A percentile compares a stretch with the other conserved stretches of the same genome.
Conservation (phyloP, 2,797 vertebrate genomes). For the Galagoides demidoff region DNA sequence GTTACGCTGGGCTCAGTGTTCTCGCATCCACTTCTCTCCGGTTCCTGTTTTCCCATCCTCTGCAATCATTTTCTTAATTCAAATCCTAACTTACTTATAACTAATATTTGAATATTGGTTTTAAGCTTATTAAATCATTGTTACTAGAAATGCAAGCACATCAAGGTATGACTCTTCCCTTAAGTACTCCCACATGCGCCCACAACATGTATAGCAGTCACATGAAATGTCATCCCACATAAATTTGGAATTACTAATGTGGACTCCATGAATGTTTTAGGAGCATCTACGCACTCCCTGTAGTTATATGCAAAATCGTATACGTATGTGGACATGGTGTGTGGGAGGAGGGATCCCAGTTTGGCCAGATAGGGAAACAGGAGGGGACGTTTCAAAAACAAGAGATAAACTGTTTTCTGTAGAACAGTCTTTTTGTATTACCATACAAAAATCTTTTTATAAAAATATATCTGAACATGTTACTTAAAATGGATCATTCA, state of each 20-base stretch:
- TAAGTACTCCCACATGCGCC: too few species aligned
- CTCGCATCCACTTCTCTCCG: too few species aligned
- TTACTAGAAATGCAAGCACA: too few species aligned
- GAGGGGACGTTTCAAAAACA: background rate
- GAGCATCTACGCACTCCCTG: background rate
- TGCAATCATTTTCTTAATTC: too few species aligned
- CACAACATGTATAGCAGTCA: too few species aligned
- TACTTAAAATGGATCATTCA: slow-evolving; percentile 18
- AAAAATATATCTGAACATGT: background rate
- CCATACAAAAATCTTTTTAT: background rate
- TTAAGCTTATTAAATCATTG: too few species aligned
- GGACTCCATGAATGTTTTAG: background rate
- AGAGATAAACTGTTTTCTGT: background rate
- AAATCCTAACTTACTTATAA: too few species aligned
- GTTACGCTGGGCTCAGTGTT: too few species aligned
- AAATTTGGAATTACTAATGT: background rate
- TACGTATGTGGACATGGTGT: background rate
- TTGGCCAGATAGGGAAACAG: background rate
- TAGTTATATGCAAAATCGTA: background rate
- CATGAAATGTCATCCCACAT: background rate
- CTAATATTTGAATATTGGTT: too few species aligned
- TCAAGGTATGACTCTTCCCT: too few species aligned
- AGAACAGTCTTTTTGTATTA: background rate
- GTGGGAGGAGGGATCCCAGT: background rate
- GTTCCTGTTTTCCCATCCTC: too few species aligned